Percentiles rank a stretch among this genome's conserved stretches.
phyloP scores from a whole-genome alignment of 2,888 invertebrate species.

The Ashinkailepas kermadecensis region DNA sequence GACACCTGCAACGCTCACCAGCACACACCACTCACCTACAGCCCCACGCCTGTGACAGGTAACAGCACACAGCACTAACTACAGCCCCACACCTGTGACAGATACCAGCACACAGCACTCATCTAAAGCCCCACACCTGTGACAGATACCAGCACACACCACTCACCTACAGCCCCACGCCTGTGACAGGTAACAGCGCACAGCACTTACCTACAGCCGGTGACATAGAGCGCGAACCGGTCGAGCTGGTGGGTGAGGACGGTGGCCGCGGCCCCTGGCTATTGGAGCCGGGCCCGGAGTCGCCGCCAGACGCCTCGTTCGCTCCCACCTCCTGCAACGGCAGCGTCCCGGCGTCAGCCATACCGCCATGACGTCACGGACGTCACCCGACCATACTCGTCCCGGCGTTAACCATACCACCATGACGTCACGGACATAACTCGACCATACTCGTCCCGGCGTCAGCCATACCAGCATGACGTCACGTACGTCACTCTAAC shows the following conservation, averaged over 20 bases:
- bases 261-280: conserved; percentile 22
- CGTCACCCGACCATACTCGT: no score
- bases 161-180: neutral
- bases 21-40: neutral
- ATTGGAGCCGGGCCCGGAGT: neutral
- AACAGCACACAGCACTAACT: no score
- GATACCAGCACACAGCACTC: no score
- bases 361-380: no score
- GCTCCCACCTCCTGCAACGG: neutral
- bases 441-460: no score
- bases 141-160: no score
- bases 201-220: conserved; percentile 23
- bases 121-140: no score
- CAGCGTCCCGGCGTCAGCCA: no score
- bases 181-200: neutral
- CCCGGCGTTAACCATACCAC: no score
- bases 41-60: neutral
- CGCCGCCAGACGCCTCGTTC: neutral
- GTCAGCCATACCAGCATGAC: no score
- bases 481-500: no score
- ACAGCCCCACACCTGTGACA: neutral
- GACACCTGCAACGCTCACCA: neutral
- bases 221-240: conserved; percentile 27
- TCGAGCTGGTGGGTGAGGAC: conserved; percentile 26
- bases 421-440: no score